Percentiles rank a stretch among this genome's conserved stretches.
Conservation (phyloP, 2,113 vertebrate species). For the Oreochromis aureus region DNA sequence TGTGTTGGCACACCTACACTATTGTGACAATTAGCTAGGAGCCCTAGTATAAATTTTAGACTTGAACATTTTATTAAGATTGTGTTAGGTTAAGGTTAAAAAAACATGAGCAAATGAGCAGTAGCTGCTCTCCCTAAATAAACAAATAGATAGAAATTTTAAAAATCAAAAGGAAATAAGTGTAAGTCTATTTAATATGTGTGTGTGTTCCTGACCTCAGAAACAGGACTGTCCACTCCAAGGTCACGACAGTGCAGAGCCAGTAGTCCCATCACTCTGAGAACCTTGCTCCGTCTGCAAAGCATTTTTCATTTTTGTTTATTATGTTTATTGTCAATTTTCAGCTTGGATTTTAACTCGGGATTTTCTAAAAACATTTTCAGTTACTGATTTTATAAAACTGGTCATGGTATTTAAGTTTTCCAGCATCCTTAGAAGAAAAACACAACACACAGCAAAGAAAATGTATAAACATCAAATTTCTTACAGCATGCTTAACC, state of each 20-base stretch:
- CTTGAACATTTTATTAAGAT: background rate
- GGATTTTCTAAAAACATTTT: background rate
- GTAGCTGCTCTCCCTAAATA: background rate
- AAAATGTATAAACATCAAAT: background rate
- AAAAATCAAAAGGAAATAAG: background rate
- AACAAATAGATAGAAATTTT: background rate
- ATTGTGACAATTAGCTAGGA: background rate
- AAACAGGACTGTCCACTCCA: constrained; percentile 25
- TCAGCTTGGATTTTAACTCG: background rate
- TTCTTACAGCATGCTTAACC: background rate
- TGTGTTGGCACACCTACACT: background rate
- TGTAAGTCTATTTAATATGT: background rate
- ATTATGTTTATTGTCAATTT: background rate
- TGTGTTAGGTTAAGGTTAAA: too few species aligned
- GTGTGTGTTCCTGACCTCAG: constrained; percentile 32
- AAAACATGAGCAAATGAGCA: background rate
- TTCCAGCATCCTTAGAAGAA: background rate
- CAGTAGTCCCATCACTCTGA: constrained; percentile 52
- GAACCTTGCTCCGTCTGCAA: constrained; percentile 50
- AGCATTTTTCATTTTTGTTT: background rate
- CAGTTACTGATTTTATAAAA: background rate
- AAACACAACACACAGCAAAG: background rate
- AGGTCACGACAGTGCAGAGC: constrained; percentile 52
- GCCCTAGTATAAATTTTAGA: background rate
- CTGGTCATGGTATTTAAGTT: background rate